These are phyloP conservation scores for Pseudopipra pipra DNA, from an alignment of 2,113 vertebrate species.

Conservation along the genomic window DNA sequence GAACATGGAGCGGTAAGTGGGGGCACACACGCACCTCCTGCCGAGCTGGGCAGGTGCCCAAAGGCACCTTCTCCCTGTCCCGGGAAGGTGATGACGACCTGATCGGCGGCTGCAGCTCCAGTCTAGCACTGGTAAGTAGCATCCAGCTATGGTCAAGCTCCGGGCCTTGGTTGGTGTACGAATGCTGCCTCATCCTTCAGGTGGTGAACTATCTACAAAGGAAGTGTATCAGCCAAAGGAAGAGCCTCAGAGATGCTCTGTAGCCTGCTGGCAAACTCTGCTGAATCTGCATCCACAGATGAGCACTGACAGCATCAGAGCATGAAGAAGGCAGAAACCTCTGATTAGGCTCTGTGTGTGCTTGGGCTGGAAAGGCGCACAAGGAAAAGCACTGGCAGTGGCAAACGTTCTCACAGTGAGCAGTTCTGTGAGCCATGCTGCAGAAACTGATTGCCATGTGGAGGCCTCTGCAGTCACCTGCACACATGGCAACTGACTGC, in stretches of 20 bases:
- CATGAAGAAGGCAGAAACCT: background rate
- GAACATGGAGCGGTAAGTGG: accelerated
- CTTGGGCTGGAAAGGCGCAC: background rate
- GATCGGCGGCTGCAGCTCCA: background rate
- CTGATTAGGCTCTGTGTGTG: accelerated
- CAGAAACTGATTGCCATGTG: accelerated
- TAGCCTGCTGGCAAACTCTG: background rate
- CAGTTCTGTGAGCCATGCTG: background rate
- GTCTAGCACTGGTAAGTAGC: background rate
- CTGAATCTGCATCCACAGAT: accelerated
- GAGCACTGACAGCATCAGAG: background rate
- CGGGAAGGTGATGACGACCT: accelerated
- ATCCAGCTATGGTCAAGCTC: background rate
- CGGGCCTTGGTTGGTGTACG: background rate
- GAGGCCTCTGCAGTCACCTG: accelerated
- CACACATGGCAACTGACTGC: background rate
- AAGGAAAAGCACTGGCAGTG: background rate
- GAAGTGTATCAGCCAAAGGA: background rate
- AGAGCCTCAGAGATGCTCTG: background rate
- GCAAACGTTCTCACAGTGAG: background rate
- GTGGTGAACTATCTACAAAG: background rate
- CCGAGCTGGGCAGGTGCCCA: accelerated
- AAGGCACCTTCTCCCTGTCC: background rate
- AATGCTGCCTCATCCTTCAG: background rate
- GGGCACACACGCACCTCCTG: background rate